Evolutionary conservation across 1,140 invertebrate species (phyloP), one percentile per base, ranked within the genome.

Genomic region (Meloidogyne floridensis): DNA sequence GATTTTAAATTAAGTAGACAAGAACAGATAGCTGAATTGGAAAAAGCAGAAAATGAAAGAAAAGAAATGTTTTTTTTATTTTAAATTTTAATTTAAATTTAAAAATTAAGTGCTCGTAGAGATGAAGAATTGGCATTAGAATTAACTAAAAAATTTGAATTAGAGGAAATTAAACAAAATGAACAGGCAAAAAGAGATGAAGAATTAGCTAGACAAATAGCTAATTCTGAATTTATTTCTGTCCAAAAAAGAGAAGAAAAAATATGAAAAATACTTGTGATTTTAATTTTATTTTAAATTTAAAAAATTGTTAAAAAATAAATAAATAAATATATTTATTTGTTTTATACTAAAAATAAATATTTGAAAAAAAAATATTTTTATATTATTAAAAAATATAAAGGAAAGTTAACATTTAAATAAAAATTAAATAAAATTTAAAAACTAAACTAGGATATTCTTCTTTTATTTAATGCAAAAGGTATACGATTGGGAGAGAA

Each of bases 1-100:
- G 72, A 81, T 47, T 51, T n/a, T 69, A 82, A 70, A 70, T 69
- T 82, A n/a, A 43, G 81, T 51, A 54, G 32, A 43, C 56, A 73
- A 32, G 51, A 82, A 77, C 20, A 75, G 51, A 42, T 20, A 42
- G 11, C 4, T 18, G 72, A 74, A 54, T 54, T 51, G n/a, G 5
- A 18, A 51, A 71, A 71, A 71, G 56, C 77, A 18, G 18, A 43
- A 71, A 71, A 78, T 0, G 77, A 78, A 65, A 59, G 42, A n/a
- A 20, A 6, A 18, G 15, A 59, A 18, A 78, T 65, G 42, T 65
- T 13, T 47, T n/a, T 53, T 32, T 18, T 43, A 13, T 42, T 78
- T 65, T 71, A n/a, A 13, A 2, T n/a, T 11, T 51, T 18, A 70
- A 69, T 65, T 18, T 20, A 42, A 20, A 71, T 78, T n/a, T 71